Conservation (phyloP, 1,140 invertebrate species). For the Cydia strobilella region DNA sequence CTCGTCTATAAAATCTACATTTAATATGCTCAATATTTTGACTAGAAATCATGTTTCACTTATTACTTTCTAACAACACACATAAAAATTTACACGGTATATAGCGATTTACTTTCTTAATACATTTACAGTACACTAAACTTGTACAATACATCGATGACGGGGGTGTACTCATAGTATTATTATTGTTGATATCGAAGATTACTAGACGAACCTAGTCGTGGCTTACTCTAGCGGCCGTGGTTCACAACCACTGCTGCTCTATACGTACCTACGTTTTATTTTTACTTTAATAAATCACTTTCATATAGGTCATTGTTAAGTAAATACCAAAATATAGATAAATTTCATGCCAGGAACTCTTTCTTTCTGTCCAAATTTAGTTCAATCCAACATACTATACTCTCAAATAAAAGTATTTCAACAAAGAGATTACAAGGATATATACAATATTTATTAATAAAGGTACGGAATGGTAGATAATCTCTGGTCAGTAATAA, state of each 20-base stretch:
- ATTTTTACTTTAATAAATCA: constrained; percentile 41
- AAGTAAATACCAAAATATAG: constrained; percentile 32
- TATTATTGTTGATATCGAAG: constrained; percentile 44
- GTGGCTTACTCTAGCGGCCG: constrained; percentile 44
- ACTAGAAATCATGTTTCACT: constrained; percentile 78
- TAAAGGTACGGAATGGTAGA: constrained; percentile 47
- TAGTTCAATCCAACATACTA: constrained; percentile 25
- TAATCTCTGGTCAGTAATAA: constrained; percentile 39
- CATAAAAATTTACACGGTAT: constrained; percentile 73
- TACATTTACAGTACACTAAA: constrained; percentile 70
- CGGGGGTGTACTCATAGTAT: constrained; percentile 53
- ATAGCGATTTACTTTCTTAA: constrained; percentile 63
- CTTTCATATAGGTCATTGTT: constrained; percentile 26
- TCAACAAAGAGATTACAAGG: constrained; percentile 31
- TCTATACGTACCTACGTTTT: constrained; percentile 34
- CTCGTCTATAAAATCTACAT: constrained; percentile 72
- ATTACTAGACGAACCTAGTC: constrained; percentile 37
- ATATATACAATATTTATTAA: constrained; percentile 33
- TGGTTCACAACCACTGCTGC: constrained; percentile 55
- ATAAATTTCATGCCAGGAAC: constrained; percentile 30
- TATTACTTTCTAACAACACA: constrained; percentile 77
- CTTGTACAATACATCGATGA: constrained; percentile 74
- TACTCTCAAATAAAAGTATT: constrained; percentile 29
- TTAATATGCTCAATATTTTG: constrained; percentile 79
- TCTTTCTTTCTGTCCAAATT: constrained; percentile 23